Conservation (phyloP, 2,113 vertebrate species). For the Ictalurus punctatus region DNA sequence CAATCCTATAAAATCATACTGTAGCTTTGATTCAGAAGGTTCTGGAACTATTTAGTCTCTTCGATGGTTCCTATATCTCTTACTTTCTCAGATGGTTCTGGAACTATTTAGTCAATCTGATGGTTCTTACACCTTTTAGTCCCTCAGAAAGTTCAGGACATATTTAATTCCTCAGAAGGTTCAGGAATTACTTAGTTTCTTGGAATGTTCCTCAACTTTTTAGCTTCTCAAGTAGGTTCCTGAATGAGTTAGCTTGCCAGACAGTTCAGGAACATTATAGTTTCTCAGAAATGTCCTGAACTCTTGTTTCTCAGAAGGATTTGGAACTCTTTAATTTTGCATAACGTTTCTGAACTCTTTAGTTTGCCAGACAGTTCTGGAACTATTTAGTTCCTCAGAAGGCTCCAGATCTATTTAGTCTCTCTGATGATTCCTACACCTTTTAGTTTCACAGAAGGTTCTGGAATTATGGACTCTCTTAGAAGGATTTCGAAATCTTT, state of each 20-base stretch:
- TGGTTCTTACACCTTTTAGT: neutral
- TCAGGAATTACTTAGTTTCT: neutral
- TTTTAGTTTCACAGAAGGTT: no score
- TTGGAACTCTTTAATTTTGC: no score
- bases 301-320: no score
- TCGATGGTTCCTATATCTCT: no score
- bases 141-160: neutral
- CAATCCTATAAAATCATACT: neutral
- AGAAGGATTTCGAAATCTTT: no score
- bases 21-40: neutral
- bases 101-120: neutral
- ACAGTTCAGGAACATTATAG: neutral
- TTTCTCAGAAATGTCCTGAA: neutral
- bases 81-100: neutral
- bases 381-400: no score
- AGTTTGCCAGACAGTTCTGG: no score
- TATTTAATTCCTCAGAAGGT: neutral
- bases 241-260: neutral
- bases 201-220: neutral
- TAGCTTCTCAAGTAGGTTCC: neutral
- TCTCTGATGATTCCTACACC: no score
- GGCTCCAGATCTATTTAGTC: no score
- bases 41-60: neutral
- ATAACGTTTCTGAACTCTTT: no score
- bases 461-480: no score